Base-by-base conservation (phyloP, 2,888 invertebrate genomes). In the Tetranychus truncatus region DNA sequence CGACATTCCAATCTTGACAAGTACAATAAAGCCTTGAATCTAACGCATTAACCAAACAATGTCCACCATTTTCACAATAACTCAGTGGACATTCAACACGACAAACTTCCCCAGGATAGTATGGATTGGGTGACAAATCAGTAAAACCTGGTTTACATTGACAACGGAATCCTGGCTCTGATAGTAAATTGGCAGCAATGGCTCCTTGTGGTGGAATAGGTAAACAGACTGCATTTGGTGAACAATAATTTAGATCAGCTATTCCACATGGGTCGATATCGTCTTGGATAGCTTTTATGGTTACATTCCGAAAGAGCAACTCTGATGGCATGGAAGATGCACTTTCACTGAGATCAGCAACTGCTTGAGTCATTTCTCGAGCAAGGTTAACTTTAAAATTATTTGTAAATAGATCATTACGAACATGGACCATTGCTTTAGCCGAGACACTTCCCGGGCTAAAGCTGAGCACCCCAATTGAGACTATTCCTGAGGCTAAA, bases 1-100 rank as follows among this genome's bases (percentile, higher is more conserved):
- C 74, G 34, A 74, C 34, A 20, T 66, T 74, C 74, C 74, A 74
- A 6, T 74, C 45, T n/a, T 65, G 15, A 69, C 74, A 74, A 44
- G 67, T 66, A 45, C 74, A 74, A 45, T 74, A 67, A 9, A 74
- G 44, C n/a, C 21, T 18, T 4, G 18, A 34, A 15, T 71, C 24
- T 34, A 34, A 34, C 11, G 66, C 44, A n/a, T 67, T 20, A 18
- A 74, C 55, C 21, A 67, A 21, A 74, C 74, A 74, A 34, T 66
- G 44, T 9, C 74, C 74, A 44, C 69, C 74, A 34, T 65, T 69
- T 5, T 24, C 66, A 69, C 74, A 74, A 69, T 66, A 69, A 24
- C 44, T 44, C 8, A 24, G 5, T 45, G 66, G 66, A 11, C 74
- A 74, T 74, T 74, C 67, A n/a, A 74, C 67, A 15, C n/a, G 24